Percentiles rank a stretch among this genome's conserved stretches.
Evolutionary conservation across 2,113 vertebrate genomes (phyloP).

Genomic region (Tachycineta bicolor): DNA sequence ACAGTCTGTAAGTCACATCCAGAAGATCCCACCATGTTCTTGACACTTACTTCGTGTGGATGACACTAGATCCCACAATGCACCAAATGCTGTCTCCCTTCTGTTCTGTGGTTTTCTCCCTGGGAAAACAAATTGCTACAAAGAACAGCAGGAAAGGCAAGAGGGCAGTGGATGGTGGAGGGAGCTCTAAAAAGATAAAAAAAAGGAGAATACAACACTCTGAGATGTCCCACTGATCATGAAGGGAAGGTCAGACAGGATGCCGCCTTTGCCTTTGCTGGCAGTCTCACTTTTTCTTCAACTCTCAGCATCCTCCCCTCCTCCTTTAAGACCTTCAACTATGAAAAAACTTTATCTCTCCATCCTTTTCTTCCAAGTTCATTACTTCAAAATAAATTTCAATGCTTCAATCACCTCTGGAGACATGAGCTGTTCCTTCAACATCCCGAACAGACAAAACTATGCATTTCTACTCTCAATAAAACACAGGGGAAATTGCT

Average conservation of each 20-base stretch:
- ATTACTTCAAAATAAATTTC: background rate
- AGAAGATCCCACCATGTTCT: background rate
- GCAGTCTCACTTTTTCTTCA: background rate
- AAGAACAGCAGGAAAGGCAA: background rate
- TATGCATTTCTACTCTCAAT: background rate
- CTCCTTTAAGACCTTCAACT: background rate
- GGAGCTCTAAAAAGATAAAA: background rate
- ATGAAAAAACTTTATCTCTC: background rate
- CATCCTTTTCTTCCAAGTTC: background rate
- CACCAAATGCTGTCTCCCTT: background rate
- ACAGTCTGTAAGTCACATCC: background rate
- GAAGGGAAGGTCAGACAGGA: background rate
- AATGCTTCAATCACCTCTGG: background rate
- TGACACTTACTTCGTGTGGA: background rate
- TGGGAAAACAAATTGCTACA: background rate
- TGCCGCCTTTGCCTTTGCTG: background rate
- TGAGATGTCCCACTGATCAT: background rate
- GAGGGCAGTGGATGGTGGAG: background rate
- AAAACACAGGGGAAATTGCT: background rate
- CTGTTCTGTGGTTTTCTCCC: background rate
- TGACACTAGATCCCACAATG: background rate
- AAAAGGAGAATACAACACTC: background rate
- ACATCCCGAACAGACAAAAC: background rate
- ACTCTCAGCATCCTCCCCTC: background rate
- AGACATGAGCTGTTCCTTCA: background rate